Evolutionary conservation across 2,888 invertebrate species (phyloP), one percentile per base, ranked within the genome.

Genomic region (Hartigia nigra): DNA sequence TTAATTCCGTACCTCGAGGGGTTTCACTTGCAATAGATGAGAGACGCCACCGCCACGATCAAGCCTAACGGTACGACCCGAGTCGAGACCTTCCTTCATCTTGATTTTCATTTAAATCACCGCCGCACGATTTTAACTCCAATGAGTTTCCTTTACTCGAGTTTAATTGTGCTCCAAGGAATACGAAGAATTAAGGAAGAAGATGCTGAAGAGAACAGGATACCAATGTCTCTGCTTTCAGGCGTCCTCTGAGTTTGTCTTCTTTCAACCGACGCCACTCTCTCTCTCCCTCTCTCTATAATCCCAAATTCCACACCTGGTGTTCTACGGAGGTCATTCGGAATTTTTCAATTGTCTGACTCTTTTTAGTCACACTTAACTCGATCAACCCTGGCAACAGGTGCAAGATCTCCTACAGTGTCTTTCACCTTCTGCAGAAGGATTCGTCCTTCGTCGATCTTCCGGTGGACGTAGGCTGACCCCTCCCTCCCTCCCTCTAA

Each of bases 31-130:
- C 23, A 78, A 76, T 14, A 78, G 76, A 78, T 78, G 78, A 72
- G 78, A 78, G n/a, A 78, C 70, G 35, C 78, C 78, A 1, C 78
- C 78, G 31, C 78, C 78, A 32, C 78, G 76, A 55, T 78, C 76
- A n/a, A 78, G 70, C 78, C 70, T 78, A 12, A 78, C 78, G 72
- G 76, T 76, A n/a, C 70, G 69, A 4, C 39, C 76, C 70, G 78
- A 76, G 23, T 76, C 36, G n/a, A 78, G 75, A 37, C 76, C 78
- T 70, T 78, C 78, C 78, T 78, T 78, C 78, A 78, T 78, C 69
- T 69, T 78, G 4, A 35, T 34, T 55, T 74, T 72, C 72, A 72
- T 72, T 34, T 72, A 72, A 55, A 55, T 55, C 55, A 55, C 55
- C 23, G 23, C 23, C 9, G 23, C 55, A 23, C 55, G 23, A 55